Percentiles rank a stretch among this genome's conserved stretches.
These are phyloP conservation scores for Baryphthengus martii DNA, from an alignment of 2,113 vertebrate species.

Conservation along the genomic window DNA sequence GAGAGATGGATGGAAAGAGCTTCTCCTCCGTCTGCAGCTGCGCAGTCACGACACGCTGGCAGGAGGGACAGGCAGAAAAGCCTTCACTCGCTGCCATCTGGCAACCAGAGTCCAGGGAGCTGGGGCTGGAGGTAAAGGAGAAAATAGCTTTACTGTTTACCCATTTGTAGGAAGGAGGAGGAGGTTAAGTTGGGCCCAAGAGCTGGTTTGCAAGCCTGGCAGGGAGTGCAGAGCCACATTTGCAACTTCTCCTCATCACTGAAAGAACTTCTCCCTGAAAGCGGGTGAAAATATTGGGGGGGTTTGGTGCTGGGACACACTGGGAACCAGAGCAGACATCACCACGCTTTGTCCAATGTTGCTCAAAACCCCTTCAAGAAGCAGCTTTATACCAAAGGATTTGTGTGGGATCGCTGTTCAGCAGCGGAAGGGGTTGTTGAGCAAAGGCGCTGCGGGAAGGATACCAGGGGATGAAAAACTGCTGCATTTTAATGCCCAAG, in stretches of 20 bases:
- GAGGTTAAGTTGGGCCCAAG: neutral
- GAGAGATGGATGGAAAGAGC: neutral
- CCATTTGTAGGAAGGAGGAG: neutral
- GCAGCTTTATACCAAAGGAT: neutral
- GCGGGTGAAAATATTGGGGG: rapidly evolving
- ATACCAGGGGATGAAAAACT: neutral
- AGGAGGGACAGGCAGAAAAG: neutral
- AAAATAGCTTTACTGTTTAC: neutral
- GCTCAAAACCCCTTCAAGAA: neutral
- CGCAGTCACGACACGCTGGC: neutral
- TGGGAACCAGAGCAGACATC: neutral
- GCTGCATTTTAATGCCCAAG: neutral
- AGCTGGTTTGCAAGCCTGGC: neutral
- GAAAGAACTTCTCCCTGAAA: neutral
- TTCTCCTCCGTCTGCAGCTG: neutral
- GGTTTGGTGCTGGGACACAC: neutral
- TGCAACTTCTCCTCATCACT: neutral
- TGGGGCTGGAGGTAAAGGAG: neutral
- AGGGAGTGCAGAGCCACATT: neutral
- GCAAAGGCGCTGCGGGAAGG: neutral
- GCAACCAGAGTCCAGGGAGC: neutral
- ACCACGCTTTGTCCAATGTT: neutral
- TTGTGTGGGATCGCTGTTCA: neutral
- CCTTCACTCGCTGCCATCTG: conserved; percentile 5
- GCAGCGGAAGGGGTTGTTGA: neutral